A percentile compares a stretch with the other conserved stretches of the same genome.
Conservation (phyloP, 2,797 vertebrate genomes). For the Semaprochilodus insignis region DNA sequence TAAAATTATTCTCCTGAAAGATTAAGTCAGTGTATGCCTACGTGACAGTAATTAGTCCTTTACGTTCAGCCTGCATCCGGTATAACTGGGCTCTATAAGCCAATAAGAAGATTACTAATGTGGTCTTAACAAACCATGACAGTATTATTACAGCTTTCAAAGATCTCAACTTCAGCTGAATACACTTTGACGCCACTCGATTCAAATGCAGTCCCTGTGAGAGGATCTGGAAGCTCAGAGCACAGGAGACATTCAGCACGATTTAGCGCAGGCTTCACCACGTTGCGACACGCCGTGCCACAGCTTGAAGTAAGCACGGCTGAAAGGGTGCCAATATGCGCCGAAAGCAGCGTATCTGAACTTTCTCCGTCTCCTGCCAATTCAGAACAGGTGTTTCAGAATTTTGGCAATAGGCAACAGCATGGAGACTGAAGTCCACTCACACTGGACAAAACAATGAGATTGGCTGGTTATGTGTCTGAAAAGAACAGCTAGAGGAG, state of each 20-base stretch:
- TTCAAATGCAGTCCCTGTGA: not conserved
- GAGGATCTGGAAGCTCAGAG: not conserved
- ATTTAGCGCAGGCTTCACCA: not conserved
- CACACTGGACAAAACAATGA: not conserved
- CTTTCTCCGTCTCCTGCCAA: not conserved
- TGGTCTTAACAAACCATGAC: constrained; percentile 18
- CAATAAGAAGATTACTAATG: constrained; percentile 32
- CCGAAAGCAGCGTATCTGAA: not conserved
- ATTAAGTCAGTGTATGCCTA: not conserved
- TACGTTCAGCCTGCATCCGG: not conserved
- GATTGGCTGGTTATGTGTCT: not conserved
- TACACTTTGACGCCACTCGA: constrained; percentile 1
- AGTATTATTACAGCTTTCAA: constrained; percentile 32
- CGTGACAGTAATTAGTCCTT: constrained; percentile 32
- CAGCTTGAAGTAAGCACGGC: not conserved
- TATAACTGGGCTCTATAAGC: not conserved
- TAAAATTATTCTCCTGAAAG: not conserved
- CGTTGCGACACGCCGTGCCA: not conserved
- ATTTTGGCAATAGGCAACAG: not conserved
- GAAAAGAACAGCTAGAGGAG: constrained; percentile 19
- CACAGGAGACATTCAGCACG: not conserved
- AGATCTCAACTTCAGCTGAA: constrained; percentile 4
- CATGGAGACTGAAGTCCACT: not conserved
- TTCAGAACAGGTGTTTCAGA: constrained; percentile 8
- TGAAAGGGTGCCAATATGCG: constrained; percentile 2